Base-by-base conservation (phyloP, 2,888 invertebrate genomes). In the Buathra laborator region DNA sequence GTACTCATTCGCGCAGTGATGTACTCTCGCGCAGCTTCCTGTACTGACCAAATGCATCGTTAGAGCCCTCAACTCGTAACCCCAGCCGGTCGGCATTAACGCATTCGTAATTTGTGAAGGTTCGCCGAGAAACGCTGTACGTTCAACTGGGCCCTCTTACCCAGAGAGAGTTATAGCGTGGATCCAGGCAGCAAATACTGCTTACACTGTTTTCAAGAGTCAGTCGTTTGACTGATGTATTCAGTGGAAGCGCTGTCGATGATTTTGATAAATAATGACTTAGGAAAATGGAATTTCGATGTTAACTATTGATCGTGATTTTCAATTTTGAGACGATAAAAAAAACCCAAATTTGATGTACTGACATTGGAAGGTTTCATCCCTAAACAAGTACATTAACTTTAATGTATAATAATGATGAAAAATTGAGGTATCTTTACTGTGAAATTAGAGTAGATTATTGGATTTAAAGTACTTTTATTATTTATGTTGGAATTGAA, bases 1-100 rank as follows among this genome's bases (percentile, higher is more conserved):
- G 43, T 19, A 44, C 53, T 32, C 48, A 12, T 68, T 68, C 75
- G 62, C 70, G 59, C 67, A 32, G 67, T 67, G 56, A 68, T 81
- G 46, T 46, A 71, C 53, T 71, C 24, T 14, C 37, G 24, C 37
- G 37, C 24, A 4, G 37, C 32, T 43, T 62, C 16, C 32, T 4
- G 16, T 62, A 56, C 70, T 9, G 16, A 29, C 48, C 51, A 67
- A 59, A 67, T 72, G 46, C 24, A 82, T 56, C 56, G 5, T 37
- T 75, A 24, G 12, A 32, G 10, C 43, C 19, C 46, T 66, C 51
- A 64, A 64, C 37, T 32, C 16, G 16, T 19, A 59, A 59, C 12
- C 48, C 48, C 59, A 56, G 46, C 59, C n/a, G 51, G 51, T 46
- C 44, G 46, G 46, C 46, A 82, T 71, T 46, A 48, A 76, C 76